Evolutionary conservation across 2,888 invertebrate genomes (phyloP), one percentile per base, ranked within the genome.

Genomic region (Andrena bicolor): DNA sequence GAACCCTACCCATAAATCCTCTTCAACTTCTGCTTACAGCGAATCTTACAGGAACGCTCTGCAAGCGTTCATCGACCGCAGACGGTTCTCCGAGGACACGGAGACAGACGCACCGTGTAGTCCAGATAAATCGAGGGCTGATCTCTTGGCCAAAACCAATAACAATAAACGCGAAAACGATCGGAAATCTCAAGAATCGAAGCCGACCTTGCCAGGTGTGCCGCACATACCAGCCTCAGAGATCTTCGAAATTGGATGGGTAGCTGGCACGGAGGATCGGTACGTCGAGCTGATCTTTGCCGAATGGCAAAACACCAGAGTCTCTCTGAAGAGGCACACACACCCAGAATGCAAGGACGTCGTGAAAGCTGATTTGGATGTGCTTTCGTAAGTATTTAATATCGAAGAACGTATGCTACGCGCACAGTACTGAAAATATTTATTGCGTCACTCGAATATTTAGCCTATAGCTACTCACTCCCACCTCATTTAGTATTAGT

Each of bases 221-320:
- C 92, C 92, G 7, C 85, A 89, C 8, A 71, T 91, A 26, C 73
- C 64, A 8, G 85, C 90, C 1, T 86, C 90, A 1, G 92, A 92
- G n/a, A 86, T 92, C 51, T 90, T 91, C 56, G 92, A 92, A 65
- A 90, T 92, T 35, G 91, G 90, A n/a, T 91, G 87, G 85, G 84
- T 92, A 26, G 87, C 92, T 2, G 92, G 92, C 0, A 92, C 92
- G 1, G 92, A 92, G 66, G 91, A 92, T 84, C 90, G 90, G 28
- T 91, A 91, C 64, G 82, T 92, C 51, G 92, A 92, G 48, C 64
- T 92, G 13, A 88, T 92, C 32, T 92, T 87, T 66, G 92, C 92
- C 6, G 92, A 92, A 63, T 92, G 92, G 92, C 90, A 92, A 65
- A 91, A 89, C 63, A 92, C 92, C 0, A 89, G 89, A 73, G 88